Percentiles rank a stretch among this genome's conserved stretches.
Evolutionary conservation across 2,113 vertebrate species (phyloP).

Genomic region (Desmodus rotundus): DNA sequence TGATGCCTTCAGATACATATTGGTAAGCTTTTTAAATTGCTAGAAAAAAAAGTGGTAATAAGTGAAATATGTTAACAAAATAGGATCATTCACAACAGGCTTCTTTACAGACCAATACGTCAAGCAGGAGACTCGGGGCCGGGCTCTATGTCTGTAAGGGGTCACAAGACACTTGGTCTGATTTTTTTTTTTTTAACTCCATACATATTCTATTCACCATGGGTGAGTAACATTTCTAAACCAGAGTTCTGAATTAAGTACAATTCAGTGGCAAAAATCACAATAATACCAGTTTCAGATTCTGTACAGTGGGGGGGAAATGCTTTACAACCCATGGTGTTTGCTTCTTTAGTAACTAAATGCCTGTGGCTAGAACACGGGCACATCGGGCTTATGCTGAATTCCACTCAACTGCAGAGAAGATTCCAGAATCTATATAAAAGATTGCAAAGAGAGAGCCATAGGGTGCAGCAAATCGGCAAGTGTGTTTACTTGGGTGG

Average conservation of each 20-base stretch:
- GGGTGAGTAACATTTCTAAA: neutral
- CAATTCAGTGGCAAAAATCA: neutral
- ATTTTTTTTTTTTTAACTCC: neutral
- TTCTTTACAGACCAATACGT: neutral
- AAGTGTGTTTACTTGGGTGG: no score
- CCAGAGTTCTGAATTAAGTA: neutral
- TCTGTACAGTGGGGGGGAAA: neutral
- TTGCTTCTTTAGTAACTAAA: neutral
- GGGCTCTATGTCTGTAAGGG: neutral
- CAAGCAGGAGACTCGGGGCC: neutral
- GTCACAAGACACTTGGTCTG: neutral
- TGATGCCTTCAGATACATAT: neutral
- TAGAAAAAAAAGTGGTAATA: neutral
- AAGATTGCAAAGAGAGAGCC: neutral
- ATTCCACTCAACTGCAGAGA: neutral
- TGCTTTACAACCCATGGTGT: neutral
- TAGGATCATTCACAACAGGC: neutral
- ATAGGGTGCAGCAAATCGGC: rapidly evolving
- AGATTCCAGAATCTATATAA: neutral
- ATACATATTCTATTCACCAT: neutral
- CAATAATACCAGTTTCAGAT: neutral
- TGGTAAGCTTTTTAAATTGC: neutral
- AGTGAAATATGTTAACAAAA: neutral
- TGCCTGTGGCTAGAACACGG: neutral
- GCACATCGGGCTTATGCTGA: neutral